Conservation (phyloP, 2,888 invertebrate genomes). For the Diogma glabrata region DNA sequence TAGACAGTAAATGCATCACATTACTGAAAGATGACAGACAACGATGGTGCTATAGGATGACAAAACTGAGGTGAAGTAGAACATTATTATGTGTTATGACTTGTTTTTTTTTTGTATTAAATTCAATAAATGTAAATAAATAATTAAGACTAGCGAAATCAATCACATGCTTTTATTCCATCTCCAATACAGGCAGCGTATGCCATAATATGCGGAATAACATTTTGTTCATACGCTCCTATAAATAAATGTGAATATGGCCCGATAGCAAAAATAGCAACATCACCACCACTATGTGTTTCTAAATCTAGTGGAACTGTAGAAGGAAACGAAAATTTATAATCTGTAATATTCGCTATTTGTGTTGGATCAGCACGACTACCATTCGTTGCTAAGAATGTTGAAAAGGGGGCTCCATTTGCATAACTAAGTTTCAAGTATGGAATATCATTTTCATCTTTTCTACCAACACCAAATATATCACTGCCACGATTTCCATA, state of each 20-base stretch:
- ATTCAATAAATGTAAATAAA: not conserved
- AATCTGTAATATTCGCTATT: constrained; percentile 18
- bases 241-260: constrained; percentile 73
- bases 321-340: constrained; percentile 41
- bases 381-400: constrained; percentile 12
- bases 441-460: constrained; percentile 40
- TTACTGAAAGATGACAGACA: too few species aligned
- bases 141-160: not conserved
- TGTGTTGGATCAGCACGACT: constrained; percentile 28
- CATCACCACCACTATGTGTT: constrained; percentile 71
- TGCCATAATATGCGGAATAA: constrained; percentile 62
- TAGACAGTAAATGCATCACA: too few species aligned
- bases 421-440: constrained; percentile 62
- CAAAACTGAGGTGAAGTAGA: not conserved
- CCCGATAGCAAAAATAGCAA: constrained; percentile 61
- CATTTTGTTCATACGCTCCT: constrained; percentile 67
- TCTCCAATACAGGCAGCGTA: constrained; percentile 62
- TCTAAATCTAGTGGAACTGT: constrained; percentile 47
- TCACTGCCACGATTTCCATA: constrained; percentile 37
- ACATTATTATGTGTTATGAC: not conserved
- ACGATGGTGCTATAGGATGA: too few species aligned
- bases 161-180: constrained; percentile 36
- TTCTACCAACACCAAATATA: constrained; percentile 24
- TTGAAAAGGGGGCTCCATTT: constrained; percentile 55
- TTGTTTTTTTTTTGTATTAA: not conserved